Conservation (phyloP, 2,113 vertebrate species). For the Arizona elegans region DNA sequence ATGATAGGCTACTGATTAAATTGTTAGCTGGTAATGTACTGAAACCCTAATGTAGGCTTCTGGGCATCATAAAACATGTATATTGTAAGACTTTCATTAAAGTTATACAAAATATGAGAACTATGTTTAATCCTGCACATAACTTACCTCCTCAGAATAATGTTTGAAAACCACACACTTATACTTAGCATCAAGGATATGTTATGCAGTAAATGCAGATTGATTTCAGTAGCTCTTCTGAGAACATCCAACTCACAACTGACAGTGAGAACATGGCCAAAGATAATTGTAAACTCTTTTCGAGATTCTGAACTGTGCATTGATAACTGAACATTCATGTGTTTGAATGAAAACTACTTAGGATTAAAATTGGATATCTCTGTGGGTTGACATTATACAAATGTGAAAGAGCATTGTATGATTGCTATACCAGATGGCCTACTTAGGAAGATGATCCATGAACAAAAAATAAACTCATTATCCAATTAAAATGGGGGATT, state of each 20-base stretch:
- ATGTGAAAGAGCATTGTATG: not conserved
- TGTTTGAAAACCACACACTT: not conserved
- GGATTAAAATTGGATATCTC: not conserved
- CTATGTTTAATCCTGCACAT: not conserved
- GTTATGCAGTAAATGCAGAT: not conserved
- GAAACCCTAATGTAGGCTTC: not conserved
- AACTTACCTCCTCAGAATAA: not conserved
- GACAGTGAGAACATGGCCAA: not conserved
- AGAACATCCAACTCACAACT: not conserved
- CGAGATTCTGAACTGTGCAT: not conserved
- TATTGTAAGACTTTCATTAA: not conserved
- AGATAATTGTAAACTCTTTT: not conserved
- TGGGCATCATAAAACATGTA: not conserved
- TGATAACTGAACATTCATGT: not conserved
- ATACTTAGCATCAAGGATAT: not conserved
- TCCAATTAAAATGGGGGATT: slow-evolving; percentile 7
- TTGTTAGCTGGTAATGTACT: not conserved
- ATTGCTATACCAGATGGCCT: not conserved
- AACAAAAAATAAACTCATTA: slow-evolving; percentile 19
- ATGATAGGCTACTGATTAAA: not conserved
- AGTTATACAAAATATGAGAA: not conserved
- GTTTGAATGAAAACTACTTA: not conserved
- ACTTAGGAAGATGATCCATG: slow-evolving; percentile 5
- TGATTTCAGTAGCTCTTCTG: not conserved
- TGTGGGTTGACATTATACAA: not conserved